Evolutionary conservation across 1,140 invertebrate genomes (phyloP), one percentile per base, ranked within the genome.

Genomic region (Drosophila eugracilis): DNA sequence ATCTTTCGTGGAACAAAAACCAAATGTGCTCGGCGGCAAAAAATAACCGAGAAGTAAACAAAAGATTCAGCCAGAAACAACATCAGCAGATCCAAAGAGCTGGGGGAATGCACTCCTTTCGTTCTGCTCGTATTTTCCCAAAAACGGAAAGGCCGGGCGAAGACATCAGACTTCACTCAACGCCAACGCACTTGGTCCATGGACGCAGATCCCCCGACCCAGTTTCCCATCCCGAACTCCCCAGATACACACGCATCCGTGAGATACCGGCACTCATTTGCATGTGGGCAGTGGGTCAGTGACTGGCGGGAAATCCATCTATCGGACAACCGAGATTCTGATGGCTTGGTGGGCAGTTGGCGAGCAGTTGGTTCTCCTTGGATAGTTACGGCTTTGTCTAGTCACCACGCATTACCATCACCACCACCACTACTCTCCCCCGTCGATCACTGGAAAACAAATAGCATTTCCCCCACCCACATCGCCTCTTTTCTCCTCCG

Each of bases 241-340:
- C 28, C 50, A 30, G 50, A 34, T 41, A 26, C 49, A 55, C 19
- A 60, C 57, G 79, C 44, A 65, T 70, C 47, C 52, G 30, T 36
- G 22, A 42, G 44, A 48, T 70, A 50, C 54, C 44, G 53, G 48
- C 45, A 26, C 65, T 55, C 59, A 81, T 78, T 78, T 85, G 70
- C 79, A 85, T 81, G 79, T 85, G 80, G 79, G 80, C 75, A 84
- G 79, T 84, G 79, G 79, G 80, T 84, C 81, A 84, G 79, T 74
- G 53, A 52, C 48, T 42, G 55, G 50, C 49, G 71, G 14, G 47
- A 67, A 53, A 66, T 55, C 69, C 34, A 53, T 55, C 76, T 42
- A 49, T 79, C 70, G 54, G 36, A 49, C 45, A 57, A 58, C 55
- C 22, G 17, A 28, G 57, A 62, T 62, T 45, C 30, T 24, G 19